Evolutionary conservation across 2,797 vertebrate genomes (phyloP).

Genomic region (Staurois parvus): DNA sequence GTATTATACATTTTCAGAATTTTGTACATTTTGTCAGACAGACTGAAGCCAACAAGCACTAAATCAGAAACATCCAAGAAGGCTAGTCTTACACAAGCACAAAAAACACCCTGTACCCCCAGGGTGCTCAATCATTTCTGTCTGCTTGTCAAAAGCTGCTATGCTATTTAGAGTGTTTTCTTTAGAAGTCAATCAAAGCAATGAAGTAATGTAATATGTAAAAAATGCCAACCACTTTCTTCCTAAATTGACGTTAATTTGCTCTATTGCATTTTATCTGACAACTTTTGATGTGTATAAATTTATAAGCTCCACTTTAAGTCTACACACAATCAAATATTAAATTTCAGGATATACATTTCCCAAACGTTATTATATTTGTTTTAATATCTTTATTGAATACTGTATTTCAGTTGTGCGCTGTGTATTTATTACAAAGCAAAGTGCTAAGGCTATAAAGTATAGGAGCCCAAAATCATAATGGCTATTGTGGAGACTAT

Average conservation of each 20-base stretch:
- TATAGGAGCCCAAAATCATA: too few relatives aligned
- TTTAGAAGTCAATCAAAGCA: conserved; percentile 29
- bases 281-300: not conserved
- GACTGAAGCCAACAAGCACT: not conserved
- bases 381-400: too few relatives aligned
- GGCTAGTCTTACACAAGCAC: not conserved
- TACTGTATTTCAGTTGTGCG: too few relatives aligned
- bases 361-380: too few relatives aligned
- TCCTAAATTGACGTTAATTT: conserved; percentile 5
- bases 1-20: not conserved
- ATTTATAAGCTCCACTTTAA: not conserved
- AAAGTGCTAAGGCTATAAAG: too few relatives aligned
- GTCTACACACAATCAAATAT: not conserved
- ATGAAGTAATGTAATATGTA: conserved; percentile 29
- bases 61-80: conserved; percentile 18
- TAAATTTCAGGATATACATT: not conserved
- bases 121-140: conserved; percentile 16
- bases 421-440: too few relatives aligned
- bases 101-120: conserved; percentile 1
- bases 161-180: conserved; percentile 13
- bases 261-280: not conserved
- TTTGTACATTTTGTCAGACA: not conserved
- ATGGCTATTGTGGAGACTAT: too few relatives aligned
- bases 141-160: conserved; percentile 6
- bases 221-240: conserved; percentile 13